Base-by-base conservation (phyloP, 2,797 vertebrate species). In the Sebastes diploproa region DNA sequence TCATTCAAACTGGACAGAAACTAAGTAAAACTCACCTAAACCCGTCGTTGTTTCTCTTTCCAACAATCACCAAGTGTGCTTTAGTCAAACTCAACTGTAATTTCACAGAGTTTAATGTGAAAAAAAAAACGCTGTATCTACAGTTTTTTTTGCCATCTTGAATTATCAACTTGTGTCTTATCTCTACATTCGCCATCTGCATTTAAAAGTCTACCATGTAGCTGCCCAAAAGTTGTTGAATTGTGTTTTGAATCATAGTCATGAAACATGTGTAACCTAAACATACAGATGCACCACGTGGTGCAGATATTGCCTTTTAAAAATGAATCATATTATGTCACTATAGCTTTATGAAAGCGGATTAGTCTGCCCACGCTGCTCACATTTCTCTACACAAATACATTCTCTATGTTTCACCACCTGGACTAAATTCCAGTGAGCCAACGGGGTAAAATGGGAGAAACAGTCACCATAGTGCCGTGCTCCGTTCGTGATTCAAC, bases 281-380 rank as follows among this genome's bases (percentile, higher is more conserved):
- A 83, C 66, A 68, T 52, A 46, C 67, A 10, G 23, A 64, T 13
- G 5, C 34, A 11, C 14, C 36, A 46, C 42, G 27, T 23, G 38
- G 23, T 78, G 34, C 25, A 78, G 72, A 70, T 66, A 75, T 54
- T 42, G 52, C 78, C 9, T 65, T 78, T 30, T 29, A 3, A 82
- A 82, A 70, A 46, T 66, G 42, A 72, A 69, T 81, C 34, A 68
- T 73, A 55, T 68, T 22, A 27, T 42, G 66, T 38, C 76, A 78
- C 1, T 7, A 6, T 20, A 63, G 67, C 71, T 78, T 71, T 54
- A 42, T 75, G 12, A 62, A 81, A 76, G 78, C 46, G 66, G 73
- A 88, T 80, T 72, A 77, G 36, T 81, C 75, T 82, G 5, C 82
- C 82, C 77, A 83, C 84, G 23, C 78, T 1, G 30, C 30, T 42